These are phyloP conservation scores for Indicator maculatus DNA, from an alignment of 2,113 vertebrate species.

Conservation along the genomic window DNA sequence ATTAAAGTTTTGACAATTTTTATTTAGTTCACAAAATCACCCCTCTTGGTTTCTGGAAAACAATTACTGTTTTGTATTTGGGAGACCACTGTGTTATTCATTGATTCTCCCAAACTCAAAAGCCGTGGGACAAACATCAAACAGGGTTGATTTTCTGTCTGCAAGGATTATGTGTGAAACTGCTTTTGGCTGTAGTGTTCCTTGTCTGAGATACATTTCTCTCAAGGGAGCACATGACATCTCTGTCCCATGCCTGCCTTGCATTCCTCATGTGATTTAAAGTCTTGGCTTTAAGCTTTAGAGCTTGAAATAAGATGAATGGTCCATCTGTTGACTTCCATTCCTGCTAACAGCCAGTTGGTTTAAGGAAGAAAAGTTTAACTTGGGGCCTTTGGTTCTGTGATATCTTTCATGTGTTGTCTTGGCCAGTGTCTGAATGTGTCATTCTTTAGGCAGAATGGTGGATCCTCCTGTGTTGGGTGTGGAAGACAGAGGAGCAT, in stretches of 20 bases:
- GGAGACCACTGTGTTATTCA: neutral
- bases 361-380: neutral
- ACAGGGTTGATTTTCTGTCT: slow-evolving; percentile 6
- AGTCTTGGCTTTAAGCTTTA: slow-evolving; percentile 39
- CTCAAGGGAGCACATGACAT: neutral
- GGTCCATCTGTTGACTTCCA: neutral
- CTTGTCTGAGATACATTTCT: slow-evolving; percentile 1
- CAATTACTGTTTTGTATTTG: neutral
- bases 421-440: neutral
- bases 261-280: slow-evolving; percentile 1
- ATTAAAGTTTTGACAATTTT: neutral
- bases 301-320: neutral
- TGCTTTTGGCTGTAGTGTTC: neutral
- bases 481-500: neutral
- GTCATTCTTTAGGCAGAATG: neutral
- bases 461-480: neutral
- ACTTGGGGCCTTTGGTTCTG: neutral
- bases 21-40: neutral
- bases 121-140: neutral
- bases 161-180: slow-evolving; percentile 9
- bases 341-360: neutral
- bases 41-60: neutral
- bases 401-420: neutral
- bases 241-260: slow-evolving; percentile 1
- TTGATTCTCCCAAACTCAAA: neutral